Evolutionary conservation across 1,140 invertebrate genomes (phyloP).

Genomic region (Glossosoma conforme): DNA sequence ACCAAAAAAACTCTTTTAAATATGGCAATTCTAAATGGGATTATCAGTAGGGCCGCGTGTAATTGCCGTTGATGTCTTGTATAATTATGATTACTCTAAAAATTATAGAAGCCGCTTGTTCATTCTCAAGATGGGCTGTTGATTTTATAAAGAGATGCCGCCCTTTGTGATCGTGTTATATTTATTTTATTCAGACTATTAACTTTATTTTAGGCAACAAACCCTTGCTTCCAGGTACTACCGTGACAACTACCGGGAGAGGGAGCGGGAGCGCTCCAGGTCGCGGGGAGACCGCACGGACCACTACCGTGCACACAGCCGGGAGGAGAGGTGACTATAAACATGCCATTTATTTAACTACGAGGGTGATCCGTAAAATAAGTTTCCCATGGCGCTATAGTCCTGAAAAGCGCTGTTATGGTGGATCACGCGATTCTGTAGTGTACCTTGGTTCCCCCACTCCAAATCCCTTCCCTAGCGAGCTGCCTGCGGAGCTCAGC

Average conservation of each 20-base stretch:
- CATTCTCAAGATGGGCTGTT: neutral
- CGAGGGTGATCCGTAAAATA: neutral
- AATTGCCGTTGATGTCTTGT: neutral
- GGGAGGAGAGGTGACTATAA: slow-evolving; percentile 65
- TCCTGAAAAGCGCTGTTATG: neutral
- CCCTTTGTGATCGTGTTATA: neutral
- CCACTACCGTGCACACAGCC: slow-evolving; percentile 57
- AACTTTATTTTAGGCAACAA: neutral
- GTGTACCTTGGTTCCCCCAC: neutral
- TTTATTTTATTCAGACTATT: neutral
- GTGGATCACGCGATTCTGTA: neutral
- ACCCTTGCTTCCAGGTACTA: slow-evolving; percentile 44
- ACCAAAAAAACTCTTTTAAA: no score
- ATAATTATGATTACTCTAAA: neutral
- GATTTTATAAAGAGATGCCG: neutral
- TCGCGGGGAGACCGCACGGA: slow-evolving; percentile 53
- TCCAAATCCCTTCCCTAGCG: neutral
- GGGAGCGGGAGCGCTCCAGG: slow-evolving; percentile 53
- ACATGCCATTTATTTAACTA: neutral
- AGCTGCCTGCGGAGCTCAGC: no score
- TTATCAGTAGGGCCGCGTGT: neutral
- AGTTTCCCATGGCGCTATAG: neutral
- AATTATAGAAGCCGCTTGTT: neutral
- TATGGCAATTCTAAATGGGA: no score
- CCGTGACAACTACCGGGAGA: slow-evolving; percentile 52